Evolutionary conservation across 2,113 vertebrate species (phyloP), one percentile per base, ranked within the genome.

Genomic region (Orthonyx spaldingii): DNA sequence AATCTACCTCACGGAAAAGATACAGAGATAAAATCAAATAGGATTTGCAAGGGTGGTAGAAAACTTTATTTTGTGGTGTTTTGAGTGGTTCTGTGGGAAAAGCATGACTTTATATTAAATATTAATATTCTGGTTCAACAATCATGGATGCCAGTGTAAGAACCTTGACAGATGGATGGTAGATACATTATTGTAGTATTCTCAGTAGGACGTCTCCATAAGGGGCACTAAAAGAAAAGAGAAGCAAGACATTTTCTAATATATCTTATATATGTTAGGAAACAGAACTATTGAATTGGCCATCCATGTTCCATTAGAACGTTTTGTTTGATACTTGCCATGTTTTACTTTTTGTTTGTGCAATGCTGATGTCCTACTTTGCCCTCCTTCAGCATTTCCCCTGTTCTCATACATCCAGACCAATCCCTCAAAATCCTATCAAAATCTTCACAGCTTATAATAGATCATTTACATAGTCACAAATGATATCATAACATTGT

Each of bases 381-480:
- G 55, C 16, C 16, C 18, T 86, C 41, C 50, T 85, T 76, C 32
- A 64, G 6, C 19, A 71, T 53, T 87, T 88, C 15, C 6, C 27
- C 17, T 39, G 3, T 66, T 88, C n/a, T 63, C 4, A 1, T 85
- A 55, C 6, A 50, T 41, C 32, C 84, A 80, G 55, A 84, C 10
- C 86, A 84, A 78, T 61, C 20, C 75, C 60, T 84, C 53, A 87
- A 71, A 94, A 90, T 26, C 37, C n/a, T n/a, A 88, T 81, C n/a
- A 81, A 84, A 90, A 79, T 42, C 44, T 81, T 90, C 64, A 78
- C 44, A 68, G 32, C 13, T 92, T 68, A 63, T 84, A 82, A 84
- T 28, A 88, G 52, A 37, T 89, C 18, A 78, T 95, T 94, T 96
- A 53, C 88, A 79, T 95, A 92, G 82, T 84, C 60, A 84, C 64